Base-by-base conservation (phyloP, 1,140 invertebrate species). In the Zaprionus taronus region DNA sequence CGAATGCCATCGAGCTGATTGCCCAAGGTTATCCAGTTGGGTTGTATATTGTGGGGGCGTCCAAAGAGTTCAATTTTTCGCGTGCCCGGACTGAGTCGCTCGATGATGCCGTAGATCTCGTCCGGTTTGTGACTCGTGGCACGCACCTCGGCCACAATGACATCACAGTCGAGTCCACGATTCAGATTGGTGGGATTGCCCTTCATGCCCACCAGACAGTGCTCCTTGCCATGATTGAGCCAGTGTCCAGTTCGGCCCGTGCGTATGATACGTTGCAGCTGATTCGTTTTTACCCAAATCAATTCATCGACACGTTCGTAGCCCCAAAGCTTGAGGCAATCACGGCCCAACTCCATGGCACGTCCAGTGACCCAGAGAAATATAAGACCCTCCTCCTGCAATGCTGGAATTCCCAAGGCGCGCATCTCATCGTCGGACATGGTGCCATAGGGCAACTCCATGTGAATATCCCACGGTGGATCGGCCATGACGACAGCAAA, bases 381-480 rank as follows among this genome's bases (percentile, higher is more conserved):
- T 62, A 99, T 97, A 11, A 99, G 95, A 2, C 98, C 98, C 90
- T 99, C 98, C 92, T 99, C 98, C 93, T 99, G 98, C 60, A 99
- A 93, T 22, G 97, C 96, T 7, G 95, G 95, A 65, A 99, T 96
- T 28, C 98, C 97, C 36, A 99, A 93, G 63, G 98, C 97, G 77
- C 98, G 95, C 98, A 99, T 99, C 94, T 99, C 99, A 93, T 99
- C 98, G 93, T 99, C 98, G 0, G 97, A 98, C 97, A 99, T 98
- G 2, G 98, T 99, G n/a, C 99, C 98, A 92, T 99, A 99, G 0
- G 98, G 98, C 44, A 99, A 94, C 93, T 99, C 98, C 92, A 93
- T 93, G 36, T 99, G 98, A 78, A 99, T 99, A 92, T 99, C 98
- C 98, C 98, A 99, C 0, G 98, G 98, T 4, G 98, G 98, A 94